Evolutionary conservation across 2,888 invertebrate species (phyloP), one percentile per base, ranked within the genome.

Genomic region (Eupeodes luniger): DNA sequence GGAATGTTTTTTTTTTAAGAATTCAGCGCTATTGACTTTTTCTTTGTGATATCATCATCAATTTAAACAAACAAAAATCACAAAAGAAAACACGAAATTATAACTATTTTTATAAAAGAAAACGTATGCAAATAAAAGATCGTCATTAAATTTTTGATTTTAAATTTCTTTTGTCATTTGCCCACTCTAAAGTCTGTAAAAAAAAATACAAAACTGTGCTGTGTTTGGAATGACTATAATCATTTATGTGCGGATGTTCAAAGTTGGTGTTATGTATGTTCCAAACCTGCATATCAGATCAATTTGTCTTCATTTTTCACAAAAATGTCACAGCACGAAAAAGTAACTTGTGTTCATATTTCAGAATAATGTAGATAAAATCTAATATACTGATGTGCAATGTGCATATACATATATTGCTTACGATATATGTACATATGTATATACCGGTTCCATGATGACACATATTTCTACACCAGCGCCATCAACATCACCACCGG

Each of bases 251-350:
- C 47, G 64, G 16, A 19, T 47, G 66, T 64, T 2, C 19, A 4
- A 27, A 27, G 40, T 19, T 53, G 9, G 47, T 53, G 27, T 59
- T 14, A 34, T n/a, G 40, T 27, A 3, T 72, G 61, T 80, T 55
- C 16, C 66, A 66, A 83, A 87, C 86, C 72, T 27, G 76, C 72
- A 40, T 83, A 64, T 53, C 79, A 16, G 59, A 76, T 80, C 80
- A 87, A 83, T 87, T 87, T 83, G 75, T 83, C 86, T 87, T 87
- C 47, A 80, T 80, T 83, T 82, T 51, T 79, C 59, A 55, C 55
- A 76, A 69, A 66, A 66, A 57, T 72, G 83, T 76, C 77, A 40
- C 49, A 62, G 57, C 40, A 40, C 6, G 40, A 59, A 66, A 74
- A 86, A 79, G 49, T 75, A 66, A 55, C 77, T 69, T 55, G 57